These are phyloP conservation scores for Pseudocheirus occidentalis DNA, from an alignment of 2,797 vertebrate species.

Conservation along the genomic window DNA sequence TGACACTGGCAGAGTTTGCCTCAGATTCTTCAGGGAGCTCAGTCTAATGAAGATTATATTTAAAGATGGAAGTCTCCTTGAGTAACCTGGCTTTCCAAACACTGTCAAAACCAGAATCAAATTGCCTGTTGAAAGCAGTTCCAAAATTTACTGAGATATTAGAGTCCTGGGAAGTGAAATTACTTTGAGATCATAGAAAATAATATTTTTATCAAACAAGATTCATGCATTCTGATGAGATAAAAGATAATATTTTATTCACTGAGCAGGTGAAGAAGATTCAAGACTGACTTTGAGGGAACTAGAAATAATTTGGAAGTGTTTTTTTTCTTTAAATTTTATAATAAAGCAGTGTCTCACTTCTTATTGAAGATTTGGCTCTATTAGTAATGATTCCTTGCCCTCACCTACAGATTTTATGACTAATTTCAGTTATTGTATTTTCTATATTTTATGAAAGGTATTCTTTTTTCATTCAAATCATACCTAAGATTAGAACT, in stretches of 20 bases:
- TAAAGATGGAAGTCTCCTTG: conserved; percentile 44
- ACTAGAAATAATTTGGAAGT: conserved; percentile 66
- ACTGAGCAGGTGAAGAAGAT: conserved; percentile 52
- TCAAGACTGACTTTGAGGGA: conserved; percentile 71
- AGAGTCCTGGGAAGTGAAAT: conserved; percentile 56
- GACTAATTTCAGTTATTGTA: conserved; percentile 84
- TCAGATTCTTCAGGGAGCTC: conserved; percentile 39
- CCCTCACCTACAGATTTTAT: conserved; percentile 76
- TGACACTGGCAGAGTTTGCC: conserved; percentile 55
- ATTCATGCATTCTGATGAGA: conserved; percentile 70
- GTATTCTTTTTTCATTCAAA: conserved; percentile 77
- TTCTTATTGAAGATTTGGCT: conserved; percentile 79
- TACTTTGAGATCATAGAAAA: conserved; percentile 54
- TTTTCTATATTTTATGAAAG: conserved; percentile 81
- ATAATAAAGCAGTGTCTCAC: conserved; percentile 68
- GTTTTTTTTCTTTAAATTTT: conserved; percentile 79
- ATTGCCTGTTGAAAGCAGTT: conserved; percentile 40
- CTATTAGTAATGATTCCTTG: conserved; percentile 75
- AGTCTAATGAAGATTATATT: background rate
- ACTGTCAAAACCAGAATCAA: conserved; percentile 30
- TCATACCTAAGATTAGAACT: conserved; percentile 85
- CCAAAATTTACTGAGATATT: conserved; percentile 50
- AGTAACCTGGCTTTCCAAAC: conserved; percentile 44
- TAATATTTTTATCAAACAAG: conserved; percentile 65
- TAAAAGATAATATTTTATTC: conserved; percentile 78